Conservation (phyloP, 2,888 invertebrate species). For the Zeuzera pyrina region DNA sequence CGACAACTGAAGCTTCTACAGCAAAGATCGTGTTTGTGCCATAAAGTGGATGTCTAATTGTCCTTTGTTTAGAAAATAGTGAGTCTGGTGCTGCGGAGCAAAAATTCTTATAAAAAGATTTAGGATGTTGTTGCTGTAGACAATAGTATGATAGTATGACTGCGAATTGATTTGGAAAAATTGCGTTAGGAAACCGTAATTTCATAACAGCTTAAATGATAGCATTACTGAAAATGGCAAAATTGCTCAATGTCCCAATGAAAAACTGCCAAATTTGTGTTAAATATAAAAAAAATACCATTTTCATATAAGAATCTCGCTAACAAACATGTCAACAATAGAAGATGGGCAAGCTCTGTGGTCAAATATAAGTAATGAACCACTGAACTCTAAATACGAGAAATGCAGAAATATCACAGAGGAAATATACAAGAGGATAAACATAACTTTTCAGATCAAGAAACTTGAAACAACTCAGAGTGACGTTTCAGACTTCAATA, state of each 20-base stretch:
- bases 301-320: constrained; percentile 32
- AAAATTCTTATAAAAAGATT: not conserved
- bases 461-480: constrained; percentile 47
- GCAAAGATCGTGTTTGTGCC: too few species aligned
- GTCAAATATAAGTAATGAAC: constrained; percentile 33
- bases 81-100: constrained; percentile 27
- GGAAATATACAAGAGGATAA: constrained; percentile 64
- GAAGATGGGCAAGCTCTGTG: constrained; percentile 38
- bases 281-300: too few species aligned
- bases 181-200: too few species aligned
- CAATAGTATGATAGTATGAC: too few species aligned
- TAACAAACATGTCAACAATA: constrained; percentile 45
- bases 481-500: constrained; percentile 42
- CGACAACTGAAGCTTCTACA: too few species aligned
- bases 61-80: constrained; percentile 53
- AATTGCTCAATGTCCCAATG: too few species aligned
- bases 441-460: constrained; percentile 64
- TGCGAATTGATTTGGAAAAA: too few species aligned
- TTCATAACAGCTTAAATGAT: too few species aligned
- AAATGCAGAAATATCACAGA: constrained; percentile 64
- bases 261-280: too few species aligned
- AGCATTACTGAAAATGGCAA: too few species aligned
- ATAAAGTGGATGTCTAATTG: constrained; percentile 54
- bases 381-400: constrained; percentile 48
- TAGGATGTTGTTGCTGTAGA: too few species aligned